Evolutionary conservation across 2,888 invertebrate genomes (phyloP).

Genomic region (Julus scandinavius): DNA sequence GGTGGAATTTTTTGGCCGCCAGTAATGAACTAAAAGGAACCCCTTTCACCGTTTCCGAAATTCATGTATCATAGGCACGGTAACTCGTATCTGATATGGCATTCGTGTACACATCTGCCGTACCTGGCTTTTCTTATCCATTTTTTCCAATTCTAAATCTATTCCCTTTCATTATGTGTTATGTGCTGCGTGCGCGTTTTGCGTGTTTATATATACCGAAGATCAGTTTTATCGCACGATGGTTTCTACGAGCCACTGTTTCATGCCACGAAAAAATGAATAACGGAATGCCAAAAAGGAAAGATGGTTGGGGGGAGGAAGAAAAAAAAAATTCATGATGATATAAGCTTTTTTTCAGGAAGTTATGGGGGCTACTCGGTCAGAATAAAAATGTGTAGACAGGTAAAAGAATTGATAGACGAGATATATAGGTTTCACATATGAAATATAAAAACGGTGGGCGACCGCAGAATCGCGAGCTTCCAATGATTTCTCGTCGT

Average conservation of each 20-base stretch:
- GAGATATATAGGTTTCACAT: conserved; percentile 8
- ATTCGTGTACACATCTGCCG: background rate
- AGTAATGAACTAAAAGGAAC: background rate
- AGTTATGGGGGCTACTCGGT: conserved; percentile 42
- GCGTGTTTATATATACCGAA: conserved; percentile 16
- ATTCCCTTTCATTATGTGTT: conserved; percentile 29
- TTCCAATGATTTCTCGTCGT: background rate
- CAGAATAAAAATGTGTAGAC: conserved; percentile 26
- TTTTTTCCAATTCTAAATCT: conserved; percentile 23
- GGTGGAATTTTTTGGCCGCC: background rate
- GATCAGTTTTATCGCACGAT: background rate
- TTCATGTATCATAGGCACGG: background rate
- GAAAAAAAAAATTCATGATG: background rate
- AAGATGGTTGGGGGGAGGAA: background rate
- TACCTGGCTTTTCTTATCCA: conserved; percentile 23
- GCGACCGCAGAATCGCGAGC: background rate
- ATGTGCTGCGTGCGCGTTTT: conserved; percentile 24
- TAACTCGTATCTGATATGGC: background rate
- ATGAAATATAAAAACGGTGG: background rate
- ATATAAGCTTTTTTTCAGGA: conserved; percentile 15
- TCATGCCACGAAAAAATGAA: background rate
- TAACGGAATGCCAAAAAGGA: conserved; percentile 31
- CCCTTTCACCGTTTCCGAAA: background rate
- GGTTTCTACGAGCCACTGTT: background rate
- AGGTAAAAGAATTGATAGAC: conserved; percentile 15